phyloP scores from a whole-genome alignment of 2,797 vertebrate species.

The Anas georgica region DNA sequence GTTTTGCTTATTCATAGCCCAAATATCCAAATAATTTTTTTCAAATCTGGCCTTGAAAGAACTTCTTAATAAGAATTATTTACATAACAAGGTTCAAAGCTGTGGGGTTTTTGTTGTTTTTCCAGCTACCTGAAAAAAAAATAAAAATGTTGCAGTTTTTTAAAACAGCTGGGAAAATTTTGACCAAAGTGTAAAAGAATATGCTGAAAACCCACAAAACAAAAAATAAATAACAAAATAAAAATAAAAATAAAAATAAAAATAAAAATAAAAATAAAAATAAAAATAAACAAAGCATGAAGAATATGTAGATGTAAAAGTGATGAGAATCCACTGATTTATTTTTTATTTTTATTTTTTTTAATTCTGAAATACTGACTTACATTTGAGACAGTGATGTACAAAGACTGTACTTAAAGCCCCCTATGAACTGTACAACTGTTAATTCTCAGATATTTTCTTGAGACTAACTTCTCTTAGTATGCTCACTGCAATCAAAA shows the following conservation, averaged over 20 bases:
- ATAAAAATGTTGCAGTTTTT: background rate
- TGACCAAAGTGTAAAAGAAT: background rate
- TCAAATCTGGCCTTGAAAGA: slow-evolving; percentile 8
- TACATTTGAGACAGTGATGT: background rate
- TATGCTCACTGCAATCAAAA: background rate
- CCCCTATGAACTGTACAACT: background rate
- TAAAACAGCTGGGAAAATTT: background rate
- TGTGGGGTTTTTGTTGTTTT: background rate
- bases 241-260: too few species aligned
- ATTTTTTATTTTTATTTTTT: background rate
- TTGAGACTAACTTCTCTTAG: background rate
- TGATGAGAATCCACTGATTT: background rate
- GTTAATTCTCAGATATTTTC: background rate
- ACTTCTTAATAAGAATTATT: slow-evolving; percentile 7
- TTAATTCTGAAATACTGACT: background rate
- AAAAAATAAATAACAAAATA: background rate
- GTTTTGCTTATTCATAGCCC: background rate
- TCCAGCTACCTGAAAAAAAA: background rate
- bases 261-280: too few species aligned
- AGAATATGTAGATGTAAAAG: background rate
- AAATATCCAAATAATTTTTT: slow-evolving; percentile 9
- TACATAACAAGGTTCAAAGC: slow-evolving; percentile 8
- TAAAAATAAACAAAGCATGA: background rate
- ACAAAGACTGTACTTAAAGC: background rate
- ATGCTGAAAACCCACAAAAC: background rate